Conservation (phyloP, 1,140 invertebrate genomes). For the Bombus ignitus region DNA sequence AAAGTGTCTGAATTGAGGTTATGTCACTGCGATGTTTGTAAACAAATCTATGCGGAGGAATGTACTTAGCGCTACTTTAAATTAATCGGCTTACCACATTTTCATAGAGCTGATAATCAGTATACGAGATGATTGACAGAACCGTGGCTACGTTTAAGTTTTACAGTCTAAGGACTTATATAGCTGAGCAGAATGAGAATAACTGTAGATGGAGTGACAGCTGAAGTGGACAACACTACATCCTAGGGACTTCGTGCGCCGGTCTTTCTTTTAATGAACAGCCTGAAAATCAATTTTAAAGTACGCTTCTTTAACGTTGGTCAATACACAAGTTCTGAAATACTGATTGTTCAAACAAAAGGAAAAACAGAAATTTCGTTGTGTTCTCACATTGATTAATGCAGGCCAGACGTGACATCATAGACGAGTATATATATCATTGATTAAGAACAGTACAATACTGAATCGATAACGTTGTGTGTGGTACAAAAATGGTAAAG, state of each 20-base stretch:
- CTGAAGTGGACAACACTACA: conserved; percentile 35
- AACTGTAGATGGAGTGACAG: conserved; percentile 67
- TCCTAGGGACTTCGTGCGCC: conserved; percentile 32
- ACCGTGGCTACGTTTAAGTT: conserved; percentile 26
- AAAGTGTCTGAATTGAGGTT: conserved; percentile 46
- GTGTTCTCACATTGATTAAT: too few species aligned
- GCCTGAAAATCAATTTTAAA: conserved; percentile 28
- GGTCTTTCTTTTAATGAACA: background rate
- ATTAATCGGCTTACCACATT: conserved; percentile 60
- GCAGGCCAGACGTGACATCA: too few species aligned
- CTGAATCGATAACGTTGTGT: too few species aligned
- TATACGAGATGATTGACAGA: conserved; percentile 11
- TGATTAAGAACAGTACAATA: too few species aligned
- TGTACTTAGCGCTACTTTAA: conserved; percentile 9
- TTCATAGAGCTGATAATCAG: conserved; percentile 27
- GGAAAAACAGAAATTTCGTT: too few species aligned
- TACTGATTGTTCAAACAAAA: too few species aligned
- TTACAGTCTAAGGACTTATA: conserved; percentile 49
- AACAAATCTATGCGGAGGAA: conserved; percentile 60
- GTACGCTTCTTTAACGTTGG: background rate
- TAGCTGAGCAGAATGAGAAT: conserved; percentile 10
- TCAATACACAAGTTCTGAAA: background rate
- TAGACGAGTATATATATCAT: too few species aligned
- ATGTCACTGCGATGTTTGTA: conserved; percentile 65
- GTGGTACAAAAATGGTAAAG: too few species aligned